These are phyloP conservation scores for Elephas maximus DNA, from an alignment of 2,113 vertebrate genomes.

Conservation along the genomic window DNA sequence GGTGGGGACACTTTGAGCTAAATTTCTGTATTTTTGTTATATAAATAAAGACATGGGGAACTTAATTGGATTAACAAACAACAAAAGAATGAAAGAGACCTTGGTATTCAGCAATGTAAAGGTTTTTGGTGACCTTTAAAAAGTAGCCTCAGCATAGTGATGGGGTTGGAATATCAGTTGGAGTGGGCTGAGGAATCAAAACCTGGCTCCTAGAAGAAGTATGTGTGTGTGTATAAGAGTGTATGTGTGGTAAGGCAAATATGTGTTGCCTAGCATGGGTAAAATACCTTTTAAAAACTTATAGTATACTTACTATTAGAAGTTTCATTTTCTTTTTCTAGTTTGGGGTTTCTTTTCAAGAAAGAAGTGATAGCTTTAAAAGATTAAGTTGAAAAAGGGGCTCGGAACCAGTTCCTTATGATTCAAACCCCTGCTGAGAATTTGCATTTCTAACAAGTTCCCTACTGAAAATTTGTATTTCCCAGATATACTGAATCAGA, in stretches of 20 bases:
- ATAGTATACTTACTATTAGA: background rate
- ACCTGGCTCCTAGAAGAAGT: background rate
- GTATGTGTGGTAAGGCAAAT: background rate
- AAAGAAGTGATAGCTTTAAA: slow-evolving; percentile 17
- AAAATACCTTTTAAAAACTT: slow-evolving; percentile 57
- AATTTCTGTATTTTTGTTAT: slow-evolving; percentile 7
- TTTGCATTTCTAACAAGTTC: too few relatives aligned
- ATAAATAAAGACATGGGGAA: background rate
- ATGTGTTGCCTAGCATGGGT: background rate
- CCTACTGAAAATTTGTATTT: too few relatives aligned
- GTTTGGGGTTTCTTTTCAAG: slow-evolving; percentile 56
- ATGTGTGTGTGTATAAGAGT: background rate
- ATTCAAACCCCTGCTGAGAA: too few relatives aligned
- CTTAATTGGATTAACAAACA: background rate
- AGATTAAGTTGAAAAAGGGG: slow-evolving; percentile 18
- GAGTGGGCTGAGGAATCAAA: background rate
- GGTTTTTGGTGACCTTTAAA: background rate
- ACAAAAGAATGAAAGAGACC: background rate
- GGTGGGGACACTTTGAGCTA: background rate
- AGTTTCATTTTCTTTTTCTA: background rate
- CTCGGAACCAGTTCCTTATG: too few relatives aligned
- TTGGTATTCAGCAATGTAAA: background rate
- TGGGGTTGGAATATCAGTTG: background rate
- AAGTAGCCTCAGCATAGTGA: background rate
- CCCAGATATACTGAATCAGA: too few relatives aligned